Evolutionary conservation across 1,140 invertebrate species (phyloP).

Genomic region (Trinorchestia longiramus): DNA sequence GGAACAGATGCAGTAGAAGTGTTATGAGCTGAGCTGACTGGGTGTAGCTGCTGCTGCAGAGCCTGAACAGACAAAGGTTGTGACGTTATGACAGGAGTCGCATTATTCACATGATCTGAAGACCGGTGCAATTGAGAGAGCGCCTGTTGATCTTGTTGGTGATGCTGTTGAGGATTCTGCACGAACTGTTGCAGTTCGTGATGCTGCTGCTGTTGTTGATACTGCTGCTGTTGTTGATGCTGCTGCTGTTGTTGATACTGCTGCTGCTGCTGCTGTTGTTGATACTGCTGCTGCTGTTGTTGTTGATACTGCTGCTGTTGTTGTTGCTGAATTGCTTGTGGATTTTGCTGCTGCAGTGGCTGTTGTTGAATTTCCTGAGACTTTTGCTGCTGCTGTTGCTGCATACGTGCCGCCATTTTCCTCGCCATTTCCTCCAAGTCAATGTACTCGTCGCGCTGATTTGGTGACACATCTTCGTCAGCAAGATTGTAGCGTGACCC

Average conservation of each 20-base stretch:
- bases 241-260: conserved; percentile 22
- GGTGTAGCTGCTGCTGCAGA: conserved; percentile 14
- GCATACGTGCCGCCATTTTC: conserved; percentile 63
- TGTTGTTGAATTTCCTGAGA: background rate
- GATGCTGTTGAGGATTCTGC: background rate
- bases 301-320: background rate
- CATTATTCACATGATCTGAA: background rate
- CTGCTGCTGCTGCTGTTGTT: background rate
- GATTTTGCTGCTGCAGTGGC: background rate
- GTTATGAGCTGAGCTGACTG: background rate
- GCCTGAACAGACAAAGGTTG: conserved; percentile 40
- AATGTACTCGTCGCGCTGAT: conserved; percentile 65
- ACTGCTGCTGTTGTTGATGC: background rate
- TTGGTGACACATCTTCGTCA: conserved; percentile 64
- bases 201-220: background rate
- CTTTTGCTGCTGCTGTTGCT: background rate
- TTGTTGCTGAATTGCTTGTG: background rate
- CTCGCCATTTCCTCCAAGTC: conserved; percentile 66
- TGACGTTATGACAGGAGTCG: background rate
- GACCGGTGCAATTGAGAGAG: background rate
- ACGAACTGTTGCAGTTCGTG: background rate
- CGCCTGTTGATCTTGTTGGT: background rate
- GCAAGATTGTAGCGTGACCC: conserved; percentile 61
- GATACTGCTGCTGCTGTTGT: background rate
- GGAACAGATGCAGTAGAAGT: conserved; percentile 26